These are phyloP conservation scores for Siderastrea radians DNA, from an alignment of 92 coral and sea anemone genomes.

Conservation along the genomic window DNA sequence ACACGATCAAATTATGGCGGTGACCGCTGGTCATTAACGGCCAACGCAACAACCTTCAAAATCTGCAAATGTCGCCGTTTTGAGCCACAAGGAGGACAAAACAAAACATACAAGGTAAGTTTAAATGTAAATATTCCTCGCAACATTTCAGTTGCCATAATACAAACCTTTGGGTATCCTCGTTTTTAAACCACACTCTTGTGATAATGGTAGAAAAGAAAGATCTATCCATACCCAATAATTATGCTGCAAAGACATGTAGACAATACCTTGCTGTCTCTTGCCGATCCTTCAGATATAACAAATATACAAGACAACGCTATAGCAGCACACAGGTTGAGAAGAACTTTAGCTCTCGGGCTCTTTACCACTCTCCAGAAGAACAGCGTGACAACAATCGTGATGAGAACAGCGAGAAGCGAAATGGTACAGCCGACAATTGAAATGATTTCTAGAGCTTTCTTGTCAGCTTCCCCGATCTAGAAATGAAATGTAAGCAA, in stretches of 20 bases:
- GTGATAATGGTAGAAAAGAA: no score
- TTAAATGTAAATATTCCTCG: no score
- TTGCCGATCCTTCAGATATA: slow-evolving; percentile 87
- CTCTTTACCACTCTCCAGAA: slow-evolving; percentile 86
- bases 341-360: slow-evolving; percentile 80
- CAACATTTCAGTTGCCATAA: no score
- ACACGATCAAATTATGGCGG: no score
- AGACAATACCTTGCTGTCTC: slow-evolving; percentile 78
- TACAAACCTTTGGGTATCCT: no score
- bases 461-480: slow-evolving; percentile 44
- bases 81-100: no score
- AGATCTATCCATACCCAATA: no score
- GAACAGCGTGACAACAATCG: slow-evolving; percentile 72
- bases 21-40: no score
- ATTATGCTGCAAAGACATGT: neutral
- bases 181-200: no score
- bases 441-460: slow-evolving; percentile 86
- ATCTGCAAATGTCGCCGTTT: no score
- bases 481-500: neutral
- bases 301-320: slow-evolving; percentile 84
- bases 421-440: slow-evolving; percentile 92
- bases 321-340: slow-evolving; percentile 88
- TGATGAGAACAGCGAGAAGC: slow-evolving; percentile 84
- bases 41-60: no score
- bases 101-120: no score